Percentiles rank a stretch among this genome's conserved stretches.
These are phyloP conservation scores for Circaetus cinerascens DNA, from an alignment of 2,113 vertebrate species.

Conservation along the genomic window DNA sequence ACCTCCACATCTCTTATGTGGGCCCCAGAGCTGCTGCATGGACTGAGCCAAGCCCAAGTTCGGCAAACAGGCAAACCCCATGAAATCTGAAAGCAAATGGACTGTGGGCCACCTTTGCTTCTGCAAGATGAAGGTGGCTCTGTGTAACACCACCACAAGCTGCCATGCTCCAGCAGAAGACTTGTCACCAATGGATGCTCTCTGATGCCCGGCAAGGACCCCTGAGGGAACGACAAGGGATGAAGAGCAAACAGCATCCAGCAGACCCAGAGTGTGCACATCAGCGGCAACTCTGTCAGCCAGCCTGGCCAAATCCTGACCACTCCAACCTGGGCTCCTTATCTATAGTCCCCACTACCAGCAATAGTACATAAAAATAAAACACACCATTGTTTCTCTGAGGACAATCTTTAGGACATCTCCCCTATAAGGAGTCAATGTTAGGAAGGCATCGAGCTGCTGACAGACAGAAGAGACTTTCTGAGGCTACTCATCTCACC, in stretches of 20 bases:
- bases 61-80: not conserved
- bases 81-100: not conserved
- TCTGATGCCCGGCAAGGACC: not conserved
- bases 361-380: not conserved
- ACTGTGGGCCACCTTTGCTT: not conserved
- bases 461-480: not conserved
- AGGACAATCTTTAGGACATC: not conserved
- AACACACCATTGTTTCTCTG: not conserved
- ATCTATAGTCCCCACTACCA: not conserved
- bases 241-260: not conserved
- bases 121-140: not conserved
- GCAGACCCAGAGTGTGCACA: not conserved
- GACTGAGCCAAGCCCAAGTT: not conserved
- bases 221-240: not conserved
- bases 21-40: not conserved
- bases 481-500: not conserved
- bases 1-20: not conserved
- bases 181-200: not conserved
- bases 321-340: not conserved
- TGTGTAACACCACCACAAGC: not conserved
- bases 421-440: not conserved
- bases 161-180: not conserved
- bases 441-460: not conserved
- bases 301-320: not conserved
- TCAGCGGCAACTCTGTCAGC: not conserved